Conservation (phyloP, 2,797 vertebrate genomes). For the Molossus alvarezi region DNA sequence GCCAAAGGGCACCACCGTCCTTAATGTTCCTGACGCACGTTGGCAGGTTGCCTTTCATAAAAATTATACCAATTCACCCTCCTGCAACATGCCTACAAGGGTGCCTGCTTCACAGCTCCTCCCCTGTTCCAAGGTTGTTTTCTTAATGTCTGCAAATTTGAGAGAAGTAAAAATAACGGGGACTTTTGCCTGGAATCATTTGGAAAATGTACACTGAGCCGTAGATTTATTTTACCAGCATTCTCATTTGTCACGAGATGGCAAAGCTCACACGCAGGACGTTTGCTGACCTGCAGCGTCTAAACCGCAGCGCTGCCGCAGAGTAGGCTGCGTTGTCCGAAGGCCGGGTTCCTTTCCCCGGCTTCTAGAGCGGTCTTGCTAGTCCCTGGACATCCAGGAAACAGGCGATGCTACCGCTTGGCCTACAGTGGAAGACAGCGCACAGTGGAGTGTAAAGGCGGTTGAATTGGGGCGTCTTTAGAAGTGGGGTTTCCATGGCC, state of each 20-base stretch:
- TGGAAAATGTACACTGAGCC: background rate
- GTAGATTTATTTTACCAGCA: background rate
- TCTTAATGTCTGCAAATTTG: slow-evolving; percentile 46
- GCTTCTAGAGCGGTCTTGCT: background rate
- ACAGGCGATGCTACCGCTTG: fast-evolving
- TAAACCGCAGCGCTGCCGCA: too few relatives aligned
- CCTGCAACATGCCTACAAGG: background rate
- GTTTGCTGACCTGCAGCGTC: background rate
- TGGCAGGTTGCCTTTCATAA: slow-evolving; percentile 75
- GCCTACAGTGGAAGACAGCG: background rate
- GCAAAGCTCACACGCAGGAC: background rate
- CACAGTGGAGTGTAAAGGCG: fast-evolving
- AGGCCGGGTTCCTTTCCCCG: background rate
- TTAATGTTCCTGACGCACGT: slow-evolving; percentile 70
- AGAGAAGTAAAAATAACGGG: background rate
- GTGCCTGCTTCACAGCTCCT: background rate
- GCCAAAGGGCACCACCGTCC: slow-evolving; percentile 72
- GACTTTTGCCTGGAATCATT: slow-evolving; percentile 62
- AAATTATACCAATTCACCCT: slow-evolving; percentile 67
- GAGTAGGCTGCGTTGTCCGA: background rate
- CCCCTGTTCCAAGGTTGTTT: slow-evolving; percentile 1
- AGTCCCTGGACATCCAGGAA: background rate
- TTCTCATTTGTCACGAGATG: slow-evolving; percentile 27
- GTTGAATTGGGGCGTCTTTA: too few relatives aligned
- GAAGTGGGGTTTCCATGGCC: fast-evolving